Percentiles rank a stretch among this genome's conserved stretches.
Evolutionary conservation across 2,113 vertebrate species (phyloP).

Genomic region (Prunella himalayana): DNA sequence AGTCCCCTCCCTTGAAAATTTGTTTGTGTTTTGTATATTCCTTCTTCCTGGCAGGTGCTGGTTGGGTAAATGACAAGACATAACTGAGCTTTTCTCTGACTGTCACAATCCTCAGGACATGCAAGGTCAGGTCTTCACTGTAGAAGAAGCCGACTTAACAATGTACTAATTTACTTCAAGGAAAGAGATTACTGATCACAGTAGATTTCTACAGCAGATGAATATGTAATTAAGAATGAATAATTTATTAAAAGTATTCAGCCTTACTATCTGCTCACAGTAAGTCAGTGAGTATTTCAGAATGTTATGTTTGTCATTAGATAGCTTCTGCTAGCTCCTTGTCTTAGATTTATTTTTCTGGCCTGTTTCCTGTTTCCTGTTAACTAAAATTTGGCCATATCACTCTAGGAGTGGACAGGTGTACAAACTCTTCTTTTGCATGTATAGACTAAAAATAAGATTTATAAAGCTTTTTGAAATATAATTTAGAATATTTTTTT

Average conservation of each 20-base stretch:
- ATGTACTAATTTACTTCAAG: neutral
- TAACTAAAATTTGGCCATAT: neutral
- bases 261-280: neutral
- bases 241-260: conserved; percentile 1
- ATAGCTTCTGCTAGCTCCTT: neutral
- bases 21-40: neutral
- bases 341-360: neutral
- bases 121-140: neutral
- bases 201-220: neutral
- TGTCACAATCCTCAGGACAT: neutral
- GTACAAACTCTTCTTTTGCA: neutral
- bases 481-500: neutral
- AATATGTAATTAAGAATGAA: conserved; percentile 1
- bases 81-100: neutral
- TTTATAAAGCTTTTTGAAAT: neutral
- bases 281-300: neutral
- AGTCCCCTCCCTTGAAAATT: neutral
- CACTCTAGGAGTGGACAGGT: neutral
- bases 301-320: neutral
- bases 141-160: neutral
- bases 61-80: neutral
- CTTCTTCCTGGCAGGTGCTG: neutral
- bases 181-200: conserved; percentile 4
- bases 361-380: neutral
- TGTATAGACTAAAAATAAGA: neutral